Evolutionary conservation across 2,888 invertebrate species (phyloP).

Genomic region (Leptinotarsa peninsularis): DNA sequence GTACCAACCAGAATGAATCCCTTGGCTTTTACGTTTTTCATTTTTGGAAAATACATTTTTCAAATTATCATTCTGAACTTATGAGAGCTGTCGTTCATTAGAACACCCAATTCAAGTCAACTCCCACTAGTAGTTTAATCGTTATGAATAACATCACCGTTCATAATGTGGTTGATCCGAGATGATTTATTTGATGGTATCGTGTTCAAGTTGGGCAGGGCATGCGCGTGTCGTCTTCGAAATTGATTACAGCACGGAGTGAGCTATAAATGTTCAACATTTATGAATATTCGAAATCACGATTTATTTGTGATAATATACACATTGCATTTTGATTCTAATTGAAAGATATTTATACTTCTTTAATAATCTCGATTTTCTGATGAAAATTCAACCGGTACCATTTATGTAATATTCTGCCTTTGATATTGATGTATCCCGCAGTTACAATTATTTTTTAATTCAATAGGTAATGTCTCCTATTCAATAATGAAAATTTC

Average conservation of each 20-base stretch:
- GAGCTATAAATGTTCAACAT: constrained; percentile 31
- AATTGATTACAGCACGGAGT: constrained; percentile 28
- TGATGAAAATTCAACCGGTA: neutral
- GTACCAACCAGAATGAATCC: too few relatives aligned
- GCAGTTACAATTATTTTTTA: too few relatives aligned
- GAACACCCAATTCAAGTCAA: neutral
- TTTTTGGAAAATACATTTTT: too few relatives aligned
- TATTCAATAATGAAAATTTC: too few relatives aligned
- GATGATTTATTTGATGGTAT: constrained; percentile 11
- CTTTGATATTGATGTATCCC: too few relatives aligned
- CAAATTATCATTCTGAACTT: neutral
- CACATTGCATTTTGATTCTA: neutral
- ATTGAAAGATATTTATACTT: neutral
- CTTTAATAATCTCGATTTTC: neutral
- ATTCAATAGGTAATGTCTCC: too few relatives aligned
- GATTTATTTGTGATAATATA: constrained; percentile 17
- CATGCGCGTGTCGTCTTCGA: constrained; percentile 17
- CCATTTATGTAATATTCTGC: neutral
- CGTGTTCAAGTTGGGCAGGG: neutral
- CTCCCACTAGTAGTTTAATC: constrained; percentile 16
- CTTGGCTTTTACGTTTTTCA: too few relatives aligned
- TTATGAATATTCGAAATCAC: constrained; percentile 31
- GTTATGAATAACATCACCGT: constrained; percentile 12
- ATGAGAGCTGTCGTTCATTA: neutral
- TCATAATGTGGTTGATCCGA: constrained; percentile 8